These are phyloP conservation scores for Rhinophrynus dorsalis DNA, from an alignment of 2,797 vertebrate genomes.

Conservation along the genomic window DNA sequence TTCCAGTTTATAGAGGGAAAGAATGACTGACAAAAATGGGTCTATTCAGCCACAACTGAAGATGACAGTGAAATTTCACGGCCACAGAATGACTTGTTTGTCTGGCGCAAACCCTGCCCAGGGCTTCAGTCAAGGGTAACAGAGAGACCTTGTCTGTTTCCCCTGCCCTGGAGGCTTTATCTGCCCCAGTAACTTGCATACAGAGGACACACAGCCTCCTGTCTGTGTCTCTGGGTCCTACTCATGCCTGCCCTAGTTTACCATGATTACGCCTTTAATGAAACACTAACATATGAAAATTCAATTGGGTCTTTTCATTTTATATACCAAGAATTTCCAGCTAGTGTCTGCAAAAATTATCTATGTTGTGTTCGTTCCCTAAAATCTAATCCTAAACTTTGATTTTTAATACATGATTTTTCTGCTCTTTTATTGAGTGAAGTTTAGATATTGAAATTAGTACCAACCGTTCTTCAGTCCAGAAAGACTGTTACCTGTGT, in stretches of 20 bases:
- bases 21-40: neutral
- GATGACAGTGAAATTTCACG: neutral
- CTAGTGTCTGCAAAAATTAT: too few relatives aligned
- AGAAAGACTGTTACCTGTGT: too few relatives aligned
- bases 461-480: too few relatives aligned
- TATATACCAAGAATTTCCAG: too few relatives aligned
- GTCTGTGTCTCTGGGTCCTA: constrained; percentile 17
- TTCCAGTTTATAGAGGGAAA: too few relatives aligned
- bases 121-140: constrained; percentile 42
- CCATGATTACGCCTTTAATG: constrained; percentile 35
- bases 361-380: too few relatives aligned
- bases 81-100: constrained; percentile 10
- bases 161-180: constrained; percentile 14
- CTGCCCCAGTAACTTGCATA: constrained; percentile 41
- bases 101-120: neutral
- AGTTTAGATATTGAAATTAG: too few relatives aligned
- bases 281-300: too few relatives aligned
- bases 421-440: too few relatives aligned
- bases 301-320: too few relatives aligned
- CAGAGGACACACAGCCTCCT: neutral
- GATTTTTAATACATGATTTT: too few relatives aligned
- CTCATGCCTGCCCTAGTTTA: constrained; percentile 24
- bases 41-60: neutral
- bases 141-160: constrained; percentile 33
- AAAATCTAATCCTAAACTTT: too few relatives aligned